Percentiles rank a stretch among this genome's conserved stretches.
phyloP scores from a whole-genome alignment of 2,888 invertebrate genomes.

The Ophonus ardosiacus region DNA sequence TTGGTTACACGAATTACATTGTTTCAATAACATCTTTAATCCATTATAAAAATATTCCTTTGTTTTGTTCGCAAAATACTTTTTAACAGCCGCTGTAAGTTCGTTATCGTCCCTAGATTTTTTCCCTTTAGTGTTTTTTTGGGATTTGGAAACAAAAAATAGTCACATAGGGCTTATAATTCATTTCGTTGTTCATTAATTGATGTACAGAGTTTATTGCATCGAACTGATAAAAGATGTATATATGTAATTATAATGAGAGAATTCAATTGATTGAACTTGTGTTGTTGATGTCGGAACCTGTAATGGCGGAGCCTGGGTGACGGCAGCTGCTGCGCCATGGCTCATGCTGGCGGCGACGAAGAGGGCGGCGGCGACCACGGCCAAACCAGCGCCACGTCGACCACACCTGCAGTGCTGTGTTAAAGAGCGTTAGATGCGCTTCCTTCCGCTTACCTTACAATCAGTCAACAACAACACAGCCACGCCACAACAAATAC shows the following conservation, averaged over 20 bases:
- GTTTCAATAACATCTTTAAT: too few species aligned
- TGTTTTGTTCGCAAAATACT: too few species aligned
- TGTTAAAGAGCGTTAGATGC: conserved; percentile 4
- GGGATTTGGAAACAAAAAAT: too few species aligned
- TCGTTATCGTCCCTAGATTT: too few species aligned
- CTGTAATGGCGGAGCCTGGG: conserved; percentile 77
- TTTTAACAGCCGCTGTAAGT: too few species aligned
- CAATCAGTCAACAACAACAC: not conserved
- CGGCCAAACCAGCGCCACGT: conserved; percentile 67
- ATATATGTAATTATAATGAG: not conserved
- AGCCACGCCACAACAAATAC: conserved; percentile 11
- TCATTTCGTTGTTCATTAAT: too few species aligned
- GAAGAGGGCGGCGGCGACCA: conserved; percentile 66
- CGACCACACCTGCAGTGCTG: conserved; percentile 57
- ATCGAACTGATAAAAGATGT: not conserved
- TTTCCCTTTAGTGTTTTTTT: too few species aligned
- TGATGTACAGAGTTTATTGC: not conserved
- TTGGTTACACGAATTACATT: too few species aligned
- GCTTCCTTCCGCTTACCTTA: not conserved
- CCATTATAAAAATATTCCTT: too few species aligned
- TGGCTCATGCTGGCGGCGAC: conserved; percentile 74
- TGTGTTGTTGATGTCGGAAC: conserved; percentile 69
- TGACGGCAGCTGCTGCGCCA: conserved; percentile 74
- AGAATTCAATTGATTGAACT: too few species aligned
- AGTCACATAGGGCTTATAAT: too few species aligned